Evolutionary conservation across 2,797 vertebrate species (phyloP).

Genomic region (Cossypha heuglini): DNA sequence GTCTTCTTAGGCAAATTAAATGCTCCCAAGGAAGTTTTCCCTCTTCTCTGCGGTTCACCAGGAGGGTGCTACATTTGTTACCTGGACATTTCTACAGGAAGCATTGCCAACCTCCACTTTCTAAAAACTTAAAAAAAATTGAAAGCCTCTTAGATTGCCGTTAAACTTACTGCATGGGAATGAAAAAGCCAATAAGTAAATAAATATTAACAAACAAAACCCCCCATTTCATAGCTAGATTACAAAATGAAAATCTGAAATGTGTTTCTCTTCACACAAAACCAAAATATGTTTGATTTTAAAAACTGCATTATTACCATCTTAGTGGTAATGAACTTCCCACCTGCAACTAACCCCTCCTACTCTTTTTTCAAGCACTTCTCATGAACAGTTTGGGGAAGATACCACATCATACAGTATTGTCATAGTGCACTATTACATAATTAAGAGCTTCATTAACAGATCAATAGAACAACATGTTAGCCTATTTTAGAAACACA

Average conservation of each 20-base stretch:
- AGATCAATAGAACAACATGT: neutral
- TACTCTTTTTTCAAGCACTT: neutral
- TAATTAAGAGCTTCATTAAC: conserved; percentile 30
- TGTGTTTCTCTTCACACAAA: neutral
- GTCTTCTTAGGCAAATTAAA: neutral
- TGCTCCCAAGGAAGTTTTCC: neutral
- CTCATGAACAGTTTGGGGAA: neutral
- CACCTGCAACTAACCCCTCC: neutral
- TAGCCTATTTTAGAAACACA: neutral
- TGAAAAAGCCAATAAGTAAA: neutral
- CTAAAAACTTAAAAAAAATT: neutral
- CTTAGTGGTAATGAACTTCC: neutral
- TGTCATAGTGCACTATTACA: neutral
- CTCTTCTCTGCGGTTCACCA: neutral
- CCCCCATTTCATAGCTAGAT: neutral
- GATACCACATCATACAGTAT: neutral
- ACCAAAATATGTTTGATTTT: neutral
- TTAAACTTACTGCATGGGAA: neutral
- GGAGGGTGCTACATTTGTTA: neutral
- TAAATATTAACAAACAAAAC: neutral
- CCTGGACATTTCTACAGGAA: neutral
- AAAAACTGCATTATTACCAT: neutral
- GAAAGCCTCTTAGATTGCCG: neutral
- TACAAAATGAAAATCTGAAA: neutral
- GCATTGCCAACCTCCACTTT: neutral